phyloP scores from a whole-genome alignment of 2,797 vertebrate genomes.

The Prionace glauca region DNA sequence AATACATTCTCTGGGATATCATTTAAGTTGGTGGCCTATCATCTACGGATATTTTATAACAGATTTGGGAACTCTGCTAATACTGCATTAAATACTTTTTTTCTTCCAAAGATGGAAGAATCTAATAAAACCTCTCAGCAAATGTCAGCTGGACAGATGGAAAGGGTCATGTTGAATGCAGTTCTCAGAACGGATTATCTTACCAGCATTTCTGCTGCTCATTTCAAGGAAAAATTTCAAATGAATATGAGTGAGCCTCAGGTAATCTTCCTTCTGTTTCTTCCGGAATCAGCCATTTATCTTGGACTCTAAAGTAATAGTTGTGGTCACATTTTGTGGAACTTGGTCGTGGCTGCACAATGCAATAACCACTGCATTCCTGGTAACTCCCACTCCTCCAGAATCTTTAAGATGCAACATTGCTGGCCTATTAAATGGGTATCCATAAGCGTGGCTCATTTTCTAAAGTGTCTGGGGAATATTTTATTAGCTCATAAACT shows the following conservation, averaged over 20 bases:
- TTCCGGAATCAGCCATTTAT: not conserved
- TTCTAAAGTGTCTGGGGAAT: not conserved
- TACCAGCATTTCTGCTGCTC: not conserved
- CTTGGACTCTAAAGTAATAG: not conserved
- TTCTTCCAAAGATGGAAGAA: not conserved
- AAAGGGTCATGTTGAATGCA: not conserved
- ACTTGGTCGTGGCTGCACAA: not conserved
- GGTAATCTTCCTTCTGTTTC: not conserved
- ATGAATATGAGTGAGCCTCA: not conserved
- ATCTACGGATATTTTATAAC: not conserved
- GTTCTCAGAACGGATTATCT: not conserved
- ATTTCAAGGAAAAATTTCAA: not conserved
- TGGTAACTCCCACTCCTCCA: not conserved
- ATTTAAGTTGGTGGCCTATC: not conserved
- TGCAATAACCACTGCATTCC: not conserved
- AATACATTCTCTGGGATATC: not conserved
- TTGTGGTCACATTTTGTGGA: not conserved
- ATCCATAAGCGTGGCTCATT: not conserved
- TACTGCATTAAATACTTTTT: not conserved
- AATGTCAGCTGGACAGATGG: not conserved
- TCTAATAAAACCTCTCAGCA: not conserved
- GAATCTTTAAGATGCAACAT: not conserved
- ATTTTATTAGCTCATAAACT: not conserved
- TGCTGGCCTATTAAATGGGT: not conserved
- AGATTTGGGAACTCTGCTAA: not conserved